Percentiles rank a stretch among this genome's conserved stretches.
These are phyloP conservation scores for Lycaon pictus DNA, from an alignment of 2,113 vertebrate species.

Conservation along the genomic window DNA sequence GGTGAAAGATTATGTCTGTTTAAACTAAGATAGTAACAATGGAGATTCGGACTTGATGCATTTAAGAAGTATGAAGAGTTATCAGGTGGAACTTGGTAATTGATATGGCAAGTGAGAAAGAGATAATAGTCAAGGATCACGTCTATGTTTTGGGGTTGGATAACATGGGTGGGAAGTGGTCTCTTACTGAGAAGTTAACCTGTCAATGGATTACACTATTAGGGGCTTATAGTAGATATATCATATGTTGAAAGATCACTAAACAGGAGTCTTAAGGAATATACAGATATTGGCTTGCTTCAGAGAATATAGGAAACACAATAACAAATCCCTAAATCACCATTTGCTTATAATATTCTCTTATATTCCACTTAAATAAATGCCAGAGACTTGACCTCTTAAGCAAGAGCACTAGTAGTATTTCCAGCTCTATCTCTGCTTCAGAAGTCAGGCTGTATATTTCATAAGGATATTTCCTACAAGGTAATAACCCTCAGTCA, in stretches of 20 bases:
- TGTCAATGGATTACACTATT: neutral
- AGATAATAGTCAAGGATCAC: neutral
- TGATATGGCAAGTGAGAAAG: conserved; percentile 7
- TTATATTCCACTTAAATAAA: neutral
- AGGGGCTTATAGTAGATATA: neutral
- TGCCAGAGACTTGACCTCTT: neutral
- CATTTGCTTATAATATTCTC: neutral
- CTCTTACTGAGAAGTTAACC: conserved; percentile 19
- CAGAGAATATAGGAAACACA: neutral
- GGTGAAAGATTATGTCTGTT: neutral
- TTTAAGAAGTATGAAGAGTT: neutral
- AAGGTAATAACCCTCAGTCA: neutral
- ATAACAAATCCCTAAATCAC: neutral
- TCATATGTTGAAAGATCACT: neutral
- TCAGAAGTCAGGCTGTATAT: neutral
- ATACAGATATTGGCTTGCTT: neutral
- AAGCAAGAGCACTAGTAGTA: neutral
- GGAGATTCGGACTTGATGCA: neutral
- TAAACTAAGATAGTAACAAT: neutral
- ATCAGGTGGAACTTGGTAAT: neutral
- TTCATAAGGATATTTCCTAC: neutral
- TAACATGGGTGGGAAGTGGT: neutral
- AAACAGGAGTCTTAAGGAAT: neutral
- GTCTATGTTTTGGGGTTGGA: neutral
- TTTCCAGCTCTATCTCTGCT: neutral